phyloP scores from a whole-genome alignment of 2,888 invertebrate genomes.

The Oligia latruncula region DNA sequence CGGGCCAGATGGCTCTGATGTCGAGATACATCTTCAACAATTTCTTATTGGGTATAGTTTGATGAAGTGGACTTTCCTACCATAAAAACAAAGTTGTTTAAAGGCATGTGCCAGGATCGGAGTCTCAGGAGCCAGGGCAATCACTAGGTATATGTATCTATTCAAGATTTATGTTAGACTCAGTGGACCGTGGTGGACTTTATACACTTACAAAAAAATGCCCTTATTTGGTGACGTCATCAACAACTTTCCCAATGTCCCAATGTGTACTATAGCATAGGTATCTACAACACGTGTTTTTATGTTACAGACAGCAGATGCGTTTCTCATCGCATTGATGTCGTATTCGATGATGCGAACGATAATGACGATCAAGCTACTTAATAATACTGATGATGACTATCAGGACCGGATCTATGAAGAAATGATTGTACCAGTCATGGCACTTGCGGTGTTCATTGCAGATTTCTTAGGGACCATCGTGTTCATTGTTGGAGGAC shows the following conservation, averaged over 20 bases:
- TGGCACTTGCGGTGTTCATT: neutral
- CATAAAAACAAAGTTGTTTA: neutral
- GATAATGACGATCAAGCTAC: neutral
- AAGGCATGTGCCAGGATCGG: too few species aligned
- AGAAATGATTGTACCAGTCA: neutral
- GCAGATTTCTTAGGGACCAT: slow-evolving; percentile 5
- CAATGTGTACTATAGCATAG: neutral
- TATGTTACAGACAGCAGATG: slow-evolving; percentile 26
- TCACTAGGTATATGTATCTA: neutral
- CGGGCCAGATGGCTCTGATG: too few species aligned
- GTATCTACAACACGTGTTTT: neutral
- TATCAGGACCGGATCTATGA: neutral
- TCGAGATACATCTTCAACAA: neutral
- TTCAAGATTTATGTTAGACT: neutral
- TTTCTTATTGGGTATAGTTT: neutral
- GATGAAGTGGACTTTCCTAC: neutral
- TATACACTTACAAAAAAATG: neutral
- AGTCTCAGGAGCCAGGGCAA: too few species aligned
- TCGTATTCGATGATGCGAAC: neutral
- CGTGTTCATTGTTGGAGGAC: slow-evolving; percentile 23
- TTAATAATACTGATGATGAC: too few species aligned
- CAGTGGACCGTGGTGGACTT: neutral
- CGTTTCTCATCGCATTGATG: neutral
- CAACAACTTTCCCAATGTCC: neutral
- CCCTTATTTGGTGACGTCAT: neutral